Conservation (phyloP, 2,888 invertebrate species). For the Euplagia quadripunctaria region DNA sequence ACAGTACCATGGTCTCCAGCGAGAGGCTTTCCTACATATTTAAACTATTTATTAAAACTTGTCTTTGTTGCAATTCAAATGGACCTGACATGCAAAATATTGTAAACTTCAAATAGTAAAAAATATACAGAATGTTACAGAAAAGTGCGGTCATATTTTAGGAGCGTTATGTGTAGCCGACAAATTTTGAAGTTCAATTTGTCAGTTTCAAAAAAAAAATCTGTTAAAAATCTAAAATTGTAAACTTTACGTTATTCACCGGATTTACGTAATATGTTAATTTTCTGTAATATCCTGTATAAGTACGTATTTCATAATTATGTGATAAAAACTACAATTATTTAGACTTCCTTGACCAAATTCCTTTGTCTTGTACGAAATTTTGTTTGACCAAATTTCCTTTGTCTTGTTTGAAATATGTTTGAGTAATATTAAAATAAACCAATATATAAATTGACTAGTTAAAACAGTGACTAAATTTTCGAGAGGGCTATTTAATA, state of each 20-base stretch:
- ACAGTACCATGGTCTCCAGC: too few relatives aligned
- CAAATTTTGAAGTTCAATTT: too few relatives aligned
- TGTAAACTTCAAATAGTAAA: not conserved
- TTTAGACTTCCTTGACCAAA: not conserved
- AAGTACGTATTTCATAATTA: not conserved
- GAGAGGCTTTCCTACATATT: not conserved
- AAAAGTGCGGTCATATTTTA: too few relatives aligned
- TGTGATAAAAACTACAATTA: not conserved
- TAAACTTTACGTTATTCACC: too few relatives aligned
- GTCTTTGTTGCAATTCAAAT: not conserved
- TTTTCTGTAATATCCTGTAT: not conserved
- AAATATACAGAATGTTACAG: too few relatives aligned
- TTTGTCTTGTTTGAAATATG: not conserved
- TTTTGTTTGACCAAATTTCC: not conserved
- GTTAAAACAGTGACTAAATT: not conserved
- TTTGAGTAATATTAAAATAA: not conserved
- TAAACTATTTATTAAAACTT: not conserved
- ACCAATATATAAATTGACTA: not conserved
- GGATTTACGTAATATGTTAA: too few relatives aligned
- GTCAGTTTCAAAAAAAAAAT: too few relatives aligned
- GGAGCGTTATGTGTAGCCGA: too few relatives aligned
- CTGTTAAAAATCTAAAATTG: too few relatives aligned
- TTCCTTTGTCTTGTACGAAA: not conserved
- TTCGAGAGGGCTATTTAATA: not conserved
- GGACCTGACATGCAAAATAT: not conserved